These are phyloP conservation scores for Agonopterix subpropinquella DNA, from an alignment of 2,888 invertebrate genomes.

Conservation along the genomic window DNA sequence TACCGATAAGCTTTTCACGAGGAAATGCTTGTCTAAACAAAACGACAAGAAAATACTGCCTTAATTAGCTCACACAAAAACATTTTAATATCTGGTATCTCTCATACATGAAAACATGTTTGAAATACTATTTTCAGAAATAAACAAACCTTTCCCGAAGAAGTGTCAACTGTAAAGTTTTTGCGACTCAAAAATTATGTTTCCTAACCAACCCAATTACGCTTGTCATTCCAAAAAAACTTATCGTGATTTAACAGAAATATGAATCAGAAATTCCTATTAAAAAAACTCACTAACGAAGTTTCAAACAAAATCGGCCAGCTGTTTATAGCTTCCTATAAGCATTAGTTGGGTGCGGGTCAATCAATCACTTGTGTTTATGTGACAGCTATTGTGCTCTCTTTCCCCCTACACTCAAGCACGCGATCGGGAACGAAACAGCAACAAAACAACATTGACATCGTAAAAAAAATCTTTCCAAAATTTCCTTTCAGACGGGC, in stretches of 20 bases:
- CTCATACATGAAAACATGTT: too few relatives aligned
- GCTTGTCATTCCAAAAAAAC: slow-evolving; percentile 22
- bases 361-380: slow-evolving; percentile 71
- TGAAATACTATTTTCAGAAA: neutral
- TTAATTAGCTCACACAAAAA: slow-evolving; percentile 12
- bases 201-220: slow-evolving; percentile 15
- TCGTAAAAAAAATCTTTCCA: slow-evolving; percentile 27
- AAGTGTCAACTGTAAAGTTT: neutral
- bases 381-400: slow-evolving; percentile 62
- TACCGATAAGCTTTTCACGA: slow-evolving; percentile 15
- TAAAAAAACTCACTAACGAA: slow-evolving; percentile 20
- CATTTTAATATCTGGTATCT: neutral
- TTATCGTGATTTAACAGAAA: slow-evolving; percentile 35
- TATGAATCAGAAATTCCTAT: slow-evolving; percentile 8
- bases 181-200: too few relatives aligned
- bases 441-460: too few relatives aligned
- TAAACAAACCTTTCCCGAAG: neutral
- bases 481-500: slow-evolving; percentile 3
- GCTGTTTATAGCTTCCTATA: slow-evolving; percentile 68
- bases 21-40: slow-evolving; percentile 17
- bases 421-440: slow-evolving; percentile 32
- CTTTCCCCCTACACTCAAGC: slow-evolving; percentile 33
- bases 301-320: slow-evolving; percentile 43
- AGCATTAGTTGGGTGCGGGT: slow-evolving; percentile 65
- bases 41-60: slow-evolving; percentile 11